Evolutionary conservation across 2,888 invertebrate species (phyloP).

Genomic region (Diarsia dahlii): DNA sequence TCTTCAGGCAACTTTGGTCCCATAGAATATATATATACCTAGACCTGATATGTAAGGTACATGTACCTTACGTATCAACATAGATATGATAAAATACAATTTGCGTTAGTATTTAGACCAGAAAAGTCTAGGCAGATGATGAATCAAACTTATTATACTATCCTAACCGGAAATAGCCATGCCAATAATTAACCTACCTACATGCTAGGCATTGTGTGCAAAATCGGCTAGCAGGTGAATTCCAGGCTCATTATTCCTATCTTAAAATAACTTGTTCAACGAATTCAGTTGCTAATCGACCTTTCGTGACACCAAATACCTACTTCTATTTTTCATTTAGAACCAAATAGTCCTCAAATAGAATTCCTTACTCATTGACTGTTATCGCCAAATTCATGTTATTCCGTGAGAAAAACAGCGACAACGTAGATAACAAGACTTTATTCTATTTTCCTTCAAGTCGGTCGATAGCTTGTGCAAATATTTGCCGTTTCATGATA

Average conservation of each 20-base stretch:
- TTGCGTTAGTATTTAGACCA: too few species aligned
- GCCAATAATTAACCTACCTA: neutral
- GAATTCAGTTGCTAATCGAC: conserved; percentile 6
- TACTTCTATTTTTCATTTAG: neutral
- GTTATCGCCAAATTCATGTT: conserved; percentile 13
- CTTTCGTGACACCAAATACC: conserved; percentile 4
- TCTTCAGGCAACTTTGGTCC: too few species aligned
- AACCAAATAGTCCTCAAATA: neutral
- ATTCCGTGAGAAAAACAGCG: conserved; percentile 20
- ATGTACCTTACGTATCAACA: too few species aligned
- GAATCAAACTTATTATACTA: neutral
- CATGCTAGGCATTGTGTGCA: neutral
- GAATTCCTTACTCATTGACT: neutral
- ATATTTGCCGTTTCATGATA: conserved; percentile 31
- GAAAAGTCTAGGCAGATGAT: neutral
- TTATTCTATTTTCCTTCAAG: conserved; percentile 4
- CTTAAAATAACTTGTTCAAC: neutral
- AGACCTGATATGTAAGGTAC: too few species aligned
- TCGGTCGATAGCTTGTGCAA: conserved; percentile 28
- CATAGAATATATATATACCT: too few species aligned
- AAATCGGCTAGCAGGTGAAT: neutral
- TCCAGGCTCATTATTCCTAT: neutral
- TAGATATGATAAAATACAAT: too few species aligned
- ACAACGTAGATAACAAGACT: conserved; percentile 3
- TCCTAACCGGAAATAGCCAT: neutral